Evolutionary conservation across 1,140 invertebrate genomes (phyloP).

Genomic region (Amphibalanus amphitrite): DNA sequence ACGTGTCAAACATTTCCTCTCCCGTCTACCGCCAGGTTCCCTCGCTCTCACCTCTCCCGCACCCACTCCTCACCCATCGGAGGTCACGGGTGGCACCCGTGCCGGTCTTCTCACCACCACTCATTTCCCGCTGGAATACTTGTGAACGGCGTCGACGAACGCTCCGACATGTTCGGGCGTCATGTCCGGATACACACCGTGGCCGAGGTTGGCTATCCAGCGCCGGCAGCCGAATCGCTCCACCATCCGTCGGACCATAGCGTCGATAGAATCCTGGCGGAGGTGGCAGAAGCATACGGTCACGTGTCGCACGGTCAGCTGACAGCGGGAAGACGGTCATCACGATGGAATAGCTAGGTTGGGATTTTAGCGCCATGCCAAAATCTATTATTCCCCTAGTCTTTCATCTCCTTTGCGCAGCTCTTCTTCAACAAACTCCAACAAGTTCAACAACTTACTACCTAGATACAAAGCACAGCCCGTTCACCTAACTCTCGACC

Average conservation of each 20-base stretch:
- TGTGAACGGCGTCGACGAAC: slow-evolving; percentile 74
- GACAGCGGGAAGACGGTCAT: too few species aligned
- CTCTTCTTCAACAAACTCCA: too few species aligned
- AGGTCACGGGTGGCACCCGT: neutral
- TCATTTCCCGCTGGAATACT: slow-evolving; percentile 3
- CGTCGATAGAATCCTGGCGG: slow-evolving; percentile 30
- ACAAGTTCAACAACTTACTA: too few species aligned
- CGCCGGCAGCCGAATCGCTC: slow-evolving; percentile 63
- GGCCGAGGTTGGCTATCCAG: slow-evolving; percentile 94
- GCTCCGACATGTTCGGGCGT: slow-evolving; percentile 60
- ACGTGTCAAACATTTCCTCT: neutral
- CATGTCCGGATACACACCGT: slow-evolving; percentile 91
- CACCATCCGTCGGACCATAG: slow-evolving; percentile 58
- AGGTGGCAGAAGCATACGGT: slow-evolving; percentile 13
- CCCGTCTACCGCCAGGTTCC: neutral
- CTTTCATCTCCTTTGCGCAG: too few species aligned
- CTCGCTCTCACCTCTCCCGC: neutral
- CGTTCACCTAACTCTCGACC: too few species aligned
- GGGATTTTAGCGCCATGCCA: too few species aligned
- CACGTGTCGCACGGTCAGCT: too few species aligned
- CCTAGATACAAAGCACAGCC: too few species aligned
- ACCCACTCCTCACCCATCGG: neutral
- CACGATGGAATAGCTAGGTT: too few species aligned
- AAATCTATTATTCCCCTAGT: too few species aligned
- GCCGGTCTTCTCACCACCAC: too few species aligned